Conservation (phyloP, 1,140 invertebrate species). For the Drosophila carrolli region DNA sequence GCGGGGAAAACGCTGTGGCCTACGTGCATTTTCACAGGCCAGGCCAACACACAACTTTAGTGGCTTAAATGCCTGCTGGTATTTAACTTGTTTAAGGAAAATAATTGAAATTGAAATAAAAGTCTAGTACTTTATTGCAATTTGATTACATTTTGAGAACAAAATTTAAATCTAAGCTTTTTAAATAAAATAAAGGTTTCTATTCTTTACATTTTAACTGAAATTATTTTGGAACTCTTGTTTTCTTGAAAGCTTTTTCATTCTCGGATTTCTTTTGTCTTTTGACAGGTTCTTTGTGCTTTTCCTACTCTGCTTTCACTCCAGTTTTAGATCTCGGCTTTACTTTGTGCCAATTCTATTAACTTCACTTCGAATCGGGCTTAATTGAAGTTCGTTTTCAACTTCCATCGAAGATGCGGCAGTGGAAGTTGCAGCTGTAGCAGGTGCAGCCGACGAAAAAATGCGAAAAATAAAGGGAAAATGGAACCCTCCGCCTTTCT, state of each 20-base stretch:
- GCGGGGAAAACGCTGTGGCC: neutral
- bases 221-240: neutral
- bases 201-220: too few relatives aligned
- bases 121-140: too few relatives aligned
- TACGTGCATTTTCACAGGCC: neutral
- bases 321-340: slow-evolving; percentile 8
- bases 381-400: slow-evolving; percentile 64
- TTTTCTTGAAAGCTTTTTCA: neutral
- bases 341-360: slow-evolving; percentile 26
- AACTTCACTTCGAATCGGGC: slow-evolving; percentile 54
- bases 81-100: slow-evolving; percentile 7
- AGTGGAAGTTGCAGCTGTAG: slow-evolving; percentile 42
- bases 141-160: too few relatives aligned
- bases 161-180: too few relatives aligned
- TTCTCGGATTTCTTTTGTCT: neutral
- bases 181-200: too few relatives aligned
- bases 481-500: neutral
- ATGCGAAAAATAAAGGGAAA: neutral
- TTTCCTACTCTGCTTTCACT: neutral
- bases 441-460: slow-evolving; percentile 33
- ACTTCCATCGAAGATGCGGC: slow-evolving; percentile 27
- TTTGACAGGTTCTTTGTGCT: neutral
- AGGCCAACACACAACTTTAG: neutral
- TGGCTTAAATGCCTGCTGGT: neutral
- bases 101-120: slow-evolving; percentile 3